Conservation (phyloP, 2,888 invertebrate species). For the Nephrotoma flavescens region DNA sequence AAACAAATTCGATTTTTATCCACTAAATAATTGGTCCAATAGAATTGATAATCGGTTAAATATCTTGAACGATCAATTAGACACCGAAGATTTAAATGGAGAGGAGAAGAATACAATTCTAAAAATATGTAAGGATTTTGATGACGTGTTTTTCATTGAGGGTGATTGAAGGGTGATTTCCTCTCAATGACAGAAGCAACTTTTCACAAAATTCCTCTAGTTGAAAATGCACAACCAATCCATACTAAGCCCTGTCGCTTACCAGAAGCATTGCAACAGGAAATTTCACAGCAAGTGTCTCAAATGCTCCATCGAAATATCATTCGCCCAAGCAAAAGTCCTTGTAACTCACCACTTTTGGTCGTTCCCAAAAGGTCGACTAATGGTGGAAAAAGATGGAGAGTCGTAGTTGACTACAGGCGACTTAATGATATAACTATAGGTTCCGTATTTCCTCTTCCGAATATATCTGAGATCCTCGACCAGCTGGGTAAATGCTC, state of each 20-base stretch:
- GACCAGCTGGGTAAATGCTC: not conserved
- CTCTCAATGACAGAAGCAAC: not conserved
- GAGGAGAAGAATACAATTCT: too few species aligned
- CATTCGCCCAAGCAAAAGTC: not conserved
- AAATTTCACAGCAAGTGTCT: not conserved
- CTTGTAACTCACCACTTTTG: not conserved
- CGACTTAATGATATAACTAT: not conserved
- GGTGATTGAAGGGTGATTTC: not conserved
- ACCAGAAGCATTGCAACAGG: not conserved
- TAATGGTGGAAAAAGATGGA: not conserved
- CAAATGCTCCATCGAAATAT: too few species aligned
- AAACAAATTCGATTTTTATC: too few species aligned
- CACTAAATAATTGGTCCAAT: too few species aligned
- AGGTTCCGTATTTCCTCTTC: not conserved
- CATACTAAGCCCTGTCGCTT: not conserved
- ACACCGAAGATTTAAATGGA: too few species aligned
- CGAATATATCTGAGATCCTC: not conserved
- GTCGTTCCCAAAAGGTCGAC: not conserved
- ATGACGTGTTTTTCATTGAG: not conserved
- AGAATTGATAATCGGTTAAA: too few species aligned
- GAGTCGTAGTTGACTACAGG: too few species aligned
- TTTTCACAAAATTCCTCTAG: not conserved
- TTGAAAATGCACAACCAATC: not conserved
- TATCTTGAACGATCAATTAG: too few species aligned
- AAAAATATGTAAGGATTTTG: not conserved